These are phyloP conservation scores for Galago senegalensis DNA, from an alignment of 2,797 vertebrate genomes.

Conservation along the genomic window DNA sequence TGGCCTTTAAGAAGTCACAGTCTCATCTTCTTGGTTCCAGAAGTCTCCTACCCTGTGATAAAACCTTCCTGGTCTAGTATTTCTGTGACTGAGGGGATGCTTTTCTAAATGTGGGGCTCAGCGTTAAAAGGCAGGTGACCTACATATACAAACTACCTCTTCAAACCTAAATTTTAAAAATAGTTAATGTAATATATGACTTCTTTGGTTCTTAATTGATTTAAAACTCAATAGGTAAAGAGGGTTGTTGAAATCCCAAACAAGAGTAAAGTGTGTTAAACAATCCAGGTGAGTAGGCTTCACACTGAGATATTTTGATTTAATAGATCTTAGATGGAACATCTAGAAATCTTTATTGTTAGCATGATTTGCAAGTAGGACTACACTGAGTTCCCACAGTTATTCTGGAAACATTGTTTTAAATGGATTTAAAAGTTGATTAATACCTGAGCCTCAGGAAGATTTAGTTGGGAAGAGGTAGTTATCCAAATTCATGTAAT, in stretches of 20 bases:
- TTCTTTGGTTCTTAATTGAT: neutral
- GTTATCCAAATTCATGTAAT: neutral
- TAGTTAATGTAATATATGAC: neutral
- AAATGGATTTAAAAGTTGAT: neutral
- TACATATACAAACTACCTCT: neutral
- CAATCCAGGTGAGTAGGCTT: neutral
- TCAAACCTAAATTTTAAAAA: neutral
- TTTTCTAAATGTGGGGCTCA: neutral
- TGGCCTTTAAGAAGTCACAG: neutral
- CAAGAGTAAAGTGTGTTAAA: neutral
- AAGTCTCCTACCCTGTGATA: neutral
- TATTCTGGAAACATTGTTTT: neutral
- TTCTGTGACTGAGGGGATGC: neutral
- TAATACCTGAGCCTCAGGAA: neutral
- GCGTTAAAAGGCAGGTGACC: neutral
- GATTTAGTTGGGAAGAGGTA: neutral
- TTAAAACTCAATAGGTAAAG: neutral
- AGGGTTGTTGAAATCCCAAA: neutral
- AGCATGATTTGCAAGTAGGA: neutral
- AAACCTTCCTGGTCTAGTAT: neutral
- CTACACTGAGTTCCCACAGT: neutral
- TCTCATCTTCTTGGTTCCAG: neutral
- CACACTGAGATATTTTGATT: neutral
- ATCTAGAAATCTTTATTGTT: constrained; percentile 9
- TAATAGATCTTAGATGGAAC: neutral